Evolutionary conservation across 2,888 invertebrate genomes (phyloP), one percentile per base, ranked within the genome.

Genomic region (Slavum lentiscoides): DNA sequence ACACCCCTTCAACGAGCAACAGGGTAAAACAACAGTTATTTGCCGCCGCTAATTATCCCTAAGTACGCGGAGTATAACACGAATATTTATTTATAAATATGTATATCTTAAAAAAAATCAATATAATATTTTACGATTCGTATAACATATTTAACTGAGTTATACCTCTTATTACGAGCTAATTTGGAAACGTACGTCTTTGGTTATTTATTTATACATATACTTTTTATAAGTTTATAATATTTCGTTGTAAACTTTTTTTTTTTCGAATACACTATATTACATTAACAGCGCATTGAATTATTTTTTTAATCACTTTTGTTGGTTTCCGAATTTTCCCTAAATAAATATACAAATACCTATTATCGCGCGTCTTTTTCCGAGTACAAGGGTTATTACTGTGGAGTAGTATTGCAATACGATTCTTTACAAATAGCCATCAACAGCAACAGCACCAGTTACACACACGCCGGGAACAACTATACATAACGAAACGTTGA

Each of bases 1-100:
- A 30, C 30, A 30, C 4, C 30, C 4, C 4, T 30, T 30, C 30
- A 55, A 55, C 19, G 5, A 55, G 19, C 55, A 55, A 55, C 1
- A 64, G 49, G 49, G 72, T 55, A 72, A 23, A 61, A 73, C 61
- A n/a, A 13, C 23, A 55, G 23, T 73, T 73, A 61, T 30, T 23
- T 23, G 23, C 39, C 30, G 30, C 30, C 2, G 30, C 4, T 17
- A 72, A 72, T 70, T 37, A 58, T 58, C 4, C 37, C 58, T 59
- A 39, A 70, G 53, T 55, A 55, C 2, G 11, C 15, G 11, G 13
- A 19, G 19, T 55, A 55, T 19, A 55, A 7, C 19, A 5, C 19
- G 19, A 55, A n/a, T n/a, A n/a, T n/a, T 19, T 55, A 19, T 55
- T 55, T 55, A 11, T 55, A 55, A 19, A 55, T 19, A 30, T 30